phyloP scores from a whole-genome alignment of 2,888 invertebrate species.

The Brachylomia viminalis region DNA sequence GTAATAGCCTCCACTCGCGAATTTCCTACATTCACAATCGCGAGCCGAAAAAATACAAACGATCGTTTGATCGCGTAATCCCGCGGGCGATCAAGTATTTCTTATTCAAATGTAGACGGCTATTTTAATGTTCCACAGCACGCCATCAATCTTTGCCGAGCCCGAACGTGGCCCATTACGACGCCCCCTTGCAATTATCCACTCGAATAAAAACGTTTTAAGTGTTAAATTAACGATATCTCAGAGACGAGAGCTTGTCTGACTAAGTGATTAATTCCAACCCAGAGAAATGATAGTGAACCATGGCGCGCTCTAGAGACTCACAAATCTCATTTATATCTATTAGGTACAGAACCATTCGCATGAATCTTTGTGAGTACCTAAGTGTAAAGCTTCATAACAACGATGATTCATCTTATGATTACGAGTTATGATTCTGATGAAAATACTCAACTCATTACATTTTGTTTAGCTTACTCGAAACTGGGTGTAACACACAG shows the following conservation, averaged over 20 bases:
- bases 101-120: conserved; percentile 88
- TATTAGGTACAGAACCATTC: conserved; percentile 63
- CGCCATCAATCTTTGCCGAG: conserved; percentile 87
- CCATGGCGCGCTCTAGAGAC: conserved; percentile 68
- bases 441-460: conserved; percentile 39
- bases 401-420: conserved; percentile 35
- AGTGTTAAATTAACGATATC: conserved; percentile 90
- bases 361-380: conserved; percentile 54
- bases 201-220: conserved; percentile 90
- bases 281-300: conserved; percentile 78
- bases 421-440: conserved; percentile 28
- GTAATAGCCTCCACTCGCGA: conserved; percentile 53
- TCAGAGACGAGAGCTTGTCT: conserved; percentile 85
- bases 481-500: conserved; percentile 26
- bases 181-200: conserved; percentile 88
- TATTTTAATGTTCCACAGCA: conserved; percentile 87
- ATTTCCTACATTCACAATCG: conserved; percentile 67
- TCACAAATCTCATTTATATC: conserved; percentile 73
- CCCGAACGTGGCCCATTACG: conserved; percentile 86
- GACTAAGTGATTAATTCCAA: conserved; percentile 87
- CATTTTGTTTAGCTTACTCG: conserved; percentile 42
- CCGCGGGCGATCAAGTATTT: conserved; percentile 82
- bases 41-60: conserved; percentile 78
- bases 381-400: conserved; percentile 39
- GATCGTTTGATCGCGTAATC: conserved; percentile 83